Evolutionary conservation across 2,113 vertebrate species (phyloP).

Genomic region (Hippopotamus amphibius): DNA sequence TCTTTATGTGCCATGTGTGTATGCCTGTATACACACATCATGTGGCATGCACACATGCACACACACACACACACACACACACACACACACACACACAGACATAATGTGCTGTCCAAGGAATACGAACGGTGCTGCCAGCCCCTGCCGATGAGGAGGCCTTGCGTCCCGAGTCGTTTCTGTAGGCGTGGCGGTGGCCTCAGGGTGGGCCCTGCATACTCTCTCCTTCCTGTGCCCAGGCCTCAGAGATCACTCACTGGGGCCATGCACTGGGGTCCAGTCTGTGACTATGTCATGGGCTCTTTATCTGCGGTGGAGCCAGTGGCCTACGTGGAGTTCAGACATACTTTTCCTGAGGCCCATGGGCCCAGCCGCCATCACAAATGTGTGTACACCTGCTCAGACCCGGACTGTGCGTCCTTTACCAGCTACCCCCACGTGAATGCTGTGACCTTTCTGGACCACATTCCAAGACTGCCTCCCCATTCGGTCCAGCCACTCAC

Average conservation of each 20-base stretch:
- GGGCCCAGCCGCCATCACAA: not conserved
- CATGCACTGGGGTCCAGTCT: not conserved
- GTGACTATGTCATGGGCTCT: not conserved
- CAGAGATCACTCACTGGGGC: not conserved
- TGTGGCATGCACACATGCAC: not conserved
- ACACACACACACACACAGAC: not conserved
- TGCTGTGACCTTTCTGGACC: not conserved
- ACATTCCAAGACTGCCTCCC: not conserved
- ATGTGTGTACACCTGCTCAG: not conserved
- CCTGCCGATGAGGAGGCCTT: accelerated
- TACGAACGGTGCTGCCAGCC: accelerated
- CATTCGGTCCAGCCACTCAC: not conserved
- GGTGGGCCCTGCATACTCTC: not conserved
- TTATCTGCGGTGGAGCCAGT: not conserved
- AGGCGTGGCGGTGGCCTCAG: not conserved
- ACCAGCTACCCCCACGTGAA: not conserved
- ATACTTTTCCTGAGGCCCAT: not conserved
- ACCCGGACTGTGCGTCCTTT: not conserved
- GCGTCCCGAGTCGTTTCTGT: not conserved
- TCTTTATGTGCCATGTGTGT: not conserved
- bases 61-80: not conserved
- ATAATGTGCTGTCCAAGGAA: not conserved
- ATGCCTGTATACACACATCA: not conserved
- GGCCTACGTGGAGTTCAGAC: not conserved
- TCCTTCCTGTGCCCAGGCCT: not conserved